Evolutionary conservation across 1,140 invertebrate genomes (phyloP), one percentile per base, ranked within the genome.

Genomic region (Drosophila melanogaster): DNA sequence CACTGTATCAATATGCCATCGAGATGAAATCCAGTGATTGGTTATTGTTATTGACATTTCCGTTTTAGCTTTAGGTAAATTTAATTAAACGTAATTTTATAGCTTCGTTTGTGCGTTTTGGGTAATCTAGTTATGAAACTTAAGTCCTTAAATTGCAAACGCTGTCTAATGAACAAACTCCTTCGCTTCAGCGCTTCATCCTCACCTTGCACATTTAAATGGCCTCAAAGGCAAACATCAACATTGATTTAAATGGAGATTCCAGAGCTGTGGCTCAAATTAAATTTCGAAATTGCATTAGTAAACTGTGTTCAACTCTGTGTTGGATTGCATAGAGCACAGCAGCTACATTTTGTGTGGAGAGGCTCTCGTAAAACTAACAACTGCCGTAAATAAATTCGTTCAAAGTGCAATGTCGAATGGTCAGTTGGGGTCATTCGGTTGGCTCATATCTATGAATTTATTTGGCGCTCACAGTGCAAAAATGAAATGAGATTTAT

Each of bases 401-500:
- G 24, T 22, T 55, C 49, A 55, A 40, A 55, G 49, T 55, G 62
- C 40, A 22, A 40, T 40, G 50, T 40, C 62, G 49, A 46, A 55
- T 40, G 49, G 17, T 26, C 33, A 38, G 62, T 24, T 35, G 12
- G 60, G 66, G 64, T 70, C 64, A 57, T 33, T 49, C 65, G n/a
- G 26, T 35, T 51, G n/a, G 26, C 35, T 56, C 66, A 40, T 70
- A 69, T 70, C 66, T 70, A 41, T 70, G 64, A 47, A 70, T 70
- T 70, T 70, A 70, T 67, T 67, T 67, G 60, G 60, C 46, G 44
- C 60, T 67, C n/a, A 15, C 64, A 56, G 50, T 46, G 62, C 41
- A 69, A 70, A 51, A 67, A 54, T 40, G 35, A 38, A 70, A 47
- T 40, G 24, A 40, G 66, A 70, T 70, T 70, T 70, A 70, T 70